A percentile compares a stretch with the other conserved stretches of the same genome.
Conservation (phyloP, 2,113 vertebrate genomes). For the Melanotaenia duboulayi region DNA sequence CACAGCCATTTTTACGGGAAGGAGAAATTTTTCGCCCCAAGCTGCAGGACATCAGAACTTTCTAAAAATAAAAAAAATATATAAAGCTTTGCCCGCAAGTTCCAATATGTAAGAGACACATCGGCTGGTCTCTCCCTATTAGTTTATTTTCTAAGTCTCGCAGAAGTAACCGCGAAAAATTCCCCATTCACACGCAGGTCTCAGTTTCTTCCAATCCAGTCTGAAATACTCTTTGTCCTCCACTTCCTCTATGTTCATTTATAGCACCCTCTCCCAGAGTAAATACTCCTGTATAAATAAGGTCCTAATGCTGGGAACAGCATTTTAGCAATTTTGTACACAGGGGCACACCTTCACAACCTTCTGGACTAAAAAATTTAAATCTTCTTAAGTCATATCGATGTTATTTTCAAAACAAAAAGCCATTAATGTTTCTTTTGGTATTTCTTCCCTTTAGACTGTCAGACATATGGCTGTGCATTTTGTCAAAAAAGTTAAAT, state of each 20-base stretch:
- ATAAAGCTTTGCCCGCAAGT: not conserved
- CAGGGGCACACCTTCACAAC: conserved; percentile 43
- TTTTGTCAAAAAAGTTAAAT: conserved; percentile 43
- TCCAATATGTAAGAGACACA: conserved; percentile 16
- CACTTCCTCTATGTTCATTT: conserved; percentile 76
- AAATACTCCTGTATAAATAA: conserved; percentile 78
- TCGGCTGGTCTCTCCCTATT: conserved; percentile 23
- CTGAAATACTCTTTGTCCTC: conserved; percentile 72
- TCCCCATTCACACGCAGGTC: conserved; percentile 32
- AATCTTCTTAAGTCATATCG: conserved; percentile 47
- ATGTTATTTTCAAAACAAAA: conserved; percentile 37
- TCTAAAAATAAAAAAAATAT: conserved; percentile 26
- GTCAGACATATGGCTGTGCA: conserved; percentile 49
- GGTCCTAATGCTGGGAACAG: conserved; percentile 57
- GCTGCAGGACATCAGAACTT: conserved; percentile 31
- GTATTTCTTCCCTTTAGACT: conserved; percentile 49
- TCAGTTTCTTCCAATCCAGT: conserved; percentile 62
- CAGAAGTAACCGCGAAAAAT: conserved; percentile 44
- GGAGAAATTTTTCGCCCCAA: conserved; percentile 74
- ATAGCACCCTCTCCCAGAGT: conserved; percentile 75
- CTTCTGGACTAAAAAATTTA: conserved; percentile 51
- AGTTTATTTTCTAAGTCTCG: conserved; percentile 18
- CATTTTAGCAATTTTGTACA: conserved; percentile 46
- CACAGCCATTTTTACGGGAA: conserved; percentile 82
- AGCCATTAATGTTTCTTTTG: conserved; percentile 58